Evolutionary conservation across 2,797 vertebrate genomes (phyloP).

Genomic region (Chiroxiphia lanceolata): DNA sequence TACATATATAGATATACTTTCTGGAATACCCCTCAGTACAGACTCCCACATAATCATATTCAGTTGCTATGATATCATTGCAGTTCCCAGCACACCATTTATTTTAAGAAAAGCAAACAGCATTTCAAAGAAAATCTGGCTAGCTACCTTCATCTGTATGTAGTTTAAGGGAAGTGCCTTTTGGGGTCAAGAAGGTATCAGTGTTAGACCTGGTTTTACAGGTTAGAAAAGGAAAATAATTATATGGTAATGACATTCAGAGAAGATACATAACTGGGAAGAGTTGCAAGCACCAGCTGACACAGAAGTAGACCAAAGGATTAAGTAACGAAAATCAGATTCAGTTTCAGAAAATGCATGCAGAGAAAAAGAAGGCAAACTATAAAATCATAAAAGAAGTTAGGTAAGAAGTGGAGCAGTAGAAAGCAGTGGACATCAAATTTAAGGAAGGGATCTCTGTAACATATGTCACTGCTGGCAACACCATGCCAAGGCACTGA

Average conservation of each 20-base stretch:
- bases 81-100: conserved; percentile 20
- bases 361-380: background rate
- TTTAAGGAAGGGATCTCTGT: background rate
- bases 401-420: background rate
- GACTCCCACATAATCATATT: conserved; percentile 46
- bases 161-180: background rate
- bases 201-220: background rate
- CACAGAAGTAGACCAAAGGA: conserved; percentile 18
- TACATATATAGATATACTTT: background rate
- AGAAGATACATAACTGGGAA: conserved; percentile 22
- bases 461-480: background rate
- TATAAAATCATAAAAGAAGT: background rate
- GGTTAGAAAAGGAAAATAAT: conserved; percentile 2
- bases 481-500: background rate
- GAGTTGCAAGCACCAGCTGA: conserved; percentile 28
- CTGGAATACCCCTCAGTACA: conserved; percentile 52
- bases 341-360: background rate
- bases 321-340: background rate
- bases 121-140: background rate
- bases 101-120: conserved; percentile 34
- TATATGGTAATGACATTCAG: conserved; percentile 25
- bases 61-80: conserved; percentile 67
- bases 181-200: background rate
- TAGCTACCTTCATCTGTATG: background rate
- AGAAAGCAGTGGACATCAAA: background rate